Base-by-base conservation (phyloP, 2,888 invertebrate species). In the Argyresthia goedartella region DNA sequence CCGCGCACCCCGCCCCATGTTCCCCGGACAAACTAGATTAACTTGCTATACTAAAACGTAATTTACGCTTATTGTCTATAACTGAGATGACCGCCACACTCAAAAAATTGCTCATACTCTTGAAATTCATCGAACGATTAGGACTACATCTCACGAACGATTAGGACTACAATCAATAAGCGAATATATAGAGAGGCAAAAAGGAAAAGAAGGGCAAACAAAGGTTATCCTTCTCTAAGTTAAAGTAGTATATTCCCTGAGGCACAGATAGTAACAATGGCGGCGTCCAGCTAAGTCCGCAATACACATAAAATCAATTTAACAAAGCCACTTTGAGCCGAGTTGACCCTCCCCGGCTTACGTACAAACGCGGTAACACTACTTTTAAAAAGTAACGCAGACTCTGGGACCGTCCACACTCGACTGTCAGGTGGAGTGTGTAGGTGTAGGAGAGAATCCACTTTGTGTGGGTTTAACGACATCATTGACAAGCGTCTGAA, bases 291-390 rank as follows among this genome's bases (percentile, higher is more conserved):
- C 71, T 72, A 73, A 78, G 68, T 76, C 76, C 71, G 66, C 78
- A 75, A 76, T 81, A 85, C 85, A 85, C 76, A 81, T 81, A 77
- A 85, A 84, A 84, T 84, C 84, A 84, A 84, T 85, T 85, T 84
- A 73, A 68, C 69, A 81, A 84, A 85, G 77, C 85, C 70, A 71
- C 73, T 74, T 69, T 73, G 73, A 76, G 71, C 76, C 76, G 65
- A 65, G 64, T 67, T 73, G 78, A 76, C 81, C 81, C 68, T 72
- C 65, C 66, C 62, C 68, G 69, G 67, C 68, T 67, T 66, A 72
- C 69, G 65, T 68, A 65, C 68, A 68, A 69, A 69, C 65, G 63
- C 65, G 66, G 62, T 61, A 59, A 60, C 39, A 52, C 49, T 54
- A 52, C 50, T 50, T 51, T 52, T 52, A 39, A 45, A 52, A 41